Percentiles rank a stretch among this genome's conserved stretches.
Evolutionary conservation across 2,797 vertebrate genomes (phyloP).

Genomic region (Zenarchopterus dispar): DNA sequence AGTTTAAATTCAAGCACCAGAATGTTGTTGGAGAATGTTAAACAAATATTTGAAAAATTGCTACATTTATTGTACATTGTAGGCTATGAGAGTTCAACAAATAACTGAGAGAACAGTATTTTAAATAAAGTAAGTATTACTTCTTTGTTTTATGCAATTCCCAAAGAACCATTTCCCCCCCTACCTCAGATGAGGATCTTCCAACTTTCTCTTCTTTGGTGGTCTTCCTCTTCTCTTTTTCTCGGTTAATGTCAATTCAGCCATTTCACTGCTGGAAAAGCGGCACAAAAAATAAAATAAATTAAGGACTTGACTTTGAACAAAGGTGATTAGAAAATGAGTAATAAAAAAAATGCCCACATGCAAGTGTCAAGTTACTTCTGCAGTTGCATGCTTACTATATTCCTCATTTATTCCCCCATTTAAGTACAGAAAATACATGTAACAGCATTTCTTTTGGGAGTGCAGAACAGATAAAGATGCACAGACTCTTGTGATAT

Average conservation of each 20-base stretch:
- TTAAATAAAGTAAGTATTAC: too few species aligned
- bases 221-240: slow-evolving; percentile 92
- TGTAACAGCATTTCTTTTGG: neutral
- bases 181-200: slow-evolving; percentile 85
- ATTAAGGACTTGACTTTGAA: slow-evolving; percentile 20
- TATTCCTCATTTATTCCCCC: neutral
- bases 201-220: slow-evolving; percentile 90
- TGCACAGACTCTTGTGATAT: neutral
- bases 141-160: too few species aligned
- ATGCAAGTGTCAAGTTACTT: slow-evolving; percentile 29
- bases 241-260: slow-evolving; percentile 69
- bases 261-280: slow-evolving; percentile 60
- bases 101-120: too few species aligned
- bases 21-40: too few species aligned
- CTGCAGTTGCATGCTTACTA: slow-evolving; percentile 8
- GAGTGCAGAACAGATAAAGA: neutral
- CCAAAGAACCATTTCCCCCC: too few species aligned
- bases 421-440: slow-evolving; percentile 1
- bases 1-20: too few species aligned
- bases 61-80: too few species aligned
- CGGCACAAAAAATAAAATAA: slow-evolving; percentile 1
- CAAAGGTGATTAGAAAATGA: slow-evolving; percentile 33
- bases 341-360: slow-evolving; percentile 3
- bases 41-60: too few species aligned
- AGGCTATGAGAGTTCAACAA: too few species aligned